Evolutionary conservation across 2,888 invertebrate species (phyloP).

Genomic region (Spialia ferax): DNA sequence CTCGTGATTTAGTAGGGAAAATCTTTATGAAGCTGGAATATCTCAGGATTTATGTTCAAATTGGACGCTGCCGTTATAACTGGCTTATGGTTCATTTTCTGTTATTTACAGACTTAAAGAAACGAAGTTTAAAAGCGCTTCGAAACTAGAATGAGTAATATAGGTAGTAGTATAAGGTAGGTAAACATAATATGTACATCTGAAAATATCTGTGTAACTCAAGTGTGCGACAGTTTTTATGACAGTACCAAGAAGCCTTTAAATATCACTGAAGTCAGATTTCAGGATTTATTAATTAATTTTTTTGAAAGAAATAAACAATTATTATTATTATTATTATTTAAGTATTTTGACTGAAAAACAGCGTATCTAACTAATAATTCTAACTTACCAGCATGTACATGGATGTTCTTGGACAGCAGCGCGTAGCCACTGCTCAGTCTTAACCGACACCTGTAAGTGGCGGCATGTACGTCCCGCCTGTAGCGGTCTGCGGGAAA

Average conservation of each 20-base stretch:
- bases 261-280: too few relatives aligned
- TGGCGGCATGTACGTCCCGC: conserved; percentile 94
- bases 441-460: conserved; percentile 90
- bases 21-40: conserved; percentile 34
- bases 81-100: conserved; percentile 18
- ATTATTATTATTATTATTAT: too few relatives aligned
- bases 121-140: neutral
- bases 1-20: conserved; percentile 32
- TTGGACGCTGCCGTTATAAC: conserved; percentile 11
- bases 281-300: too few relatives aligned
- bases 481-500: conserved; percentile 93
- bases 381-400: conserved; percentile 93
- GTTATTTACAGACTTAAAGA: conserved; percentile 9
- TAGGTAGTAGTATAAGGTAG: too few relatives aligned
- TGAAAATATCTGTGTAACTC: too few relatives aligned
- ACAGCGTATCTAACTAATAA: neutral
- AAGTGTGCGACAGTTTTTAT: too few relatives aligned
- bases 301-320: too few relatives aligned
- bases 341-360: too few relatives aligned
- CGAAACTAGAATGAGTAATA: neutral
- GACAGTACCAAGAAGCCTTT: too few relatives aligned
- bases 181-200: too few relatives aligned
- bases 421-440: conserved; percentile 85
- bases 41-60: conserved; percentile 31
- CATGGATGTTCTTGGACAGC: conserved; percentile 94